Evolutionary conservation across 2,113 vertebrate genomes (phyloP), one percentile per base, ranked within the genome.

Genomic region (Coryphaenoides rupestris): DNA sequence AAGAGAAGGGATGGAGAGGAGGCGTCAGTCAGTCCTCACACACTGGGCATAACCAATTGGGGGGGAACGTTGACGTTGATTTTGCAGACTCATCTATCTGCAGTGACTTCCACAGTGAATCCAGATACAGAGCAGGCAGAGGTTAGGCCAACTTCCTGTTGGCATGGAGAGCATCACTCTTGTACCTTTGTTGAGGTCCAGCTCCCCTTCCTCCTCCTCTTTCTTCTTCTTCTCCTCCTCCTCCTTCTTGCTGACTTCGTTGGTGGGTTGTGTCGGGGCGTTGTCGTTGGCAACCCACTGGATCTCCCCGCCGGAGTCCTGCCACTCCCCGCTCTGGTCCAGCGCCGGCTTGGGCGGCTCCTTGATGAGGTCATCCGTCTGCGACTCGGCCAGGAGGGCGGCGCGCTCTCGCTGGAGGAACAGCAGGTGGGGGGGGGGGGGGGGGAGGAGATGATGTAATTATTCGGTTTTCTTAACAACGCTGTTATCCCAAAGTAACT

Each of bases 281-380:
- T 92, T 95, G 71, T 98, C 96, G 0, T 96, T 91, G 66, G 94
- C 90, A 13, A 98, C 94, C 96, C n/a, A n/a, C n/a, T 98, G 95
- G 77, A 98, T 96, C 84, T 98, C 96, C 1, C 95, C n/a, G n/a
- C n/a, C n/a, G 0, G 93, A 94, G 79, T 99, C 96, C 77, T 95
- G 93, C 96, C n/a, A 99, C 83, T 99, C 86, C 2, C 96, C 96
- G 24, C 95, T 98, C 89, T 98, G 89, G 77, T 98, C 96, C 10
- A 92, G 89, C 64, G 94, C 88, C n/a, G 95, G 74, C 68, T 94
- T 92, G 10, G 94, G 93, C 28, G 93, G 88, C 75, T 98, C 97
- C n/a, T 97, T 99, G 77, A 99, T 98, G 86, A 99, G 75, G 73
- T 99, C 95, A n/a, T 99, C 97, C 0, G 97, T 99, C 89, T n/a